These are phyloP conservation scores for Eumaeus atala DNA, from an alignment of 1,140 invertebrate species.

Conservation along the genomic window DNA sequence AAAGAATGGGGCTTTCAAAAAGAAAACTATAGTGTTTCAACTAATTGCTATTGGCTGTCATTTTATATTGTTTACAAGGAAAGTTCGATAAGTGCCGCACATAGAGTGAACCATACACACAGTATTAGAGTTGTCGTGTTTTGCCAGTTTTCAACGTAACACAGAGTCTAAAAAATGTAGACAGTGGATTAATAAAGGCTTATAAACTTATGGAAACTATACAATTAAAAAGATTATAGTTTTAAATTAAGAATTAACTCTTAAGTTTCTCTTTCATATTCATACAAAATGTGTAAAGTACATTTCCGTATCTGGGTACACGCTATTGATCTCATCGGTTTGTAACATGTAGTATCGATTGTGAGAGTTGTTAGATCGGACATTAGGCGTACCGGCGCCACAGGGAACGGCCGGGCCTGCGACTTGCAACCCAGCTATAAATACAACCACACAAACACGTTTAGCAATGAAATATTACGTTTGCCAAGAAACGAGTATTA, in stretches of 20 bases:
- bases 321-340: background rate
- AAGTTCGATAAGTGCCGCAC: too few relatives aligned
- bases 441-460: constrained; percentile 35
- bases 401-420: background rate
- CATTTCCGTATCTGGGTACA: background rate
- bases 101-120: too few relatives aligned
- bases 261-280: too few relatives aligned
- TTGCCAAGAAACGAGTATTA: constrained; percentile 24
- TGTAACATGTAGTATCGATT: constrained; percentile 3
- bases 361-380: background rate
- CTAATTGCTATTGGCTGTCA: too few relatives aligned
- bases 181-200: too few relatives aligned
- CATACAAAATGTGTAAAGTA: background rate
- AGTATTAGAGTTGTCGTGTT: too few relatives aligned
- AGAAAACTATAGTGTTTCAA: background rate
- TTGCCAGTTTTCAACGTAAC: too few relatives aligned
- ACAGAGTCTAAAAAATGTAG: too few relatives aligned
- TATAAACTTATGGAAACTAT: too few relatives aligned
- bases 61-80: too few relatives aligned
- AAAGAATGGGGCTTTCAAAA: constrained; percentile 19
- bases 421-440: constrained; percentile 25
- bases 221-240: too few relatives aligned
- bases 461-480: constrained; percentile 28
- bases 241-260: too few relatives aligned
- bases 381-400: constrained; percentile 4